These are phyloP conservation scores for Mechanitis mazaeus DNA, from an alignment of 2,888 invertebrate genomes.

Conservation along the genomic window DNA sequence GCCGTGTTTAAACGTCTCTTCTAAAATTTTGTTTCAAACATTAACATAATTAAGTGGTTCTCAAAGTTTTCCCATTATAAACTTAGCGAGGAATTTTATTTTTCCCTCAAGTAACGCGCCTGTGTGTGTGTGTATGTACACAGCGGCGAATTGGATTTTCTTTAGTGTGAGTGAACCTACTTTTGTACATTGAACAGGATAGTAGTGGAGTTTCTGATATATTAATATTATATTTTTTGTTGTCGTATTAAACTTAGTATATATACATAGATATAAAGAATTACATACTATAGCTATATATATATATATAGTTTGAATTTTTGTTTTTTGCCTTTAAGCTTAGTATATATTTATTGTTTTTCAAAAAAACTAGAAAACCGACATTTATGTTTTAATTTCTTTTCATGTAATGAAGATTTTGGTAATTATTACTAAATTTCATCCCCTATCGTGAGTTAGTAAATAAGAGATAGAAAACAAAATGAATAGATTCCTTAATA, in stretches of 20 bases:
- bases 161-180: conserved; percentile 74
- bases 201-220: conserved; percentile 71
- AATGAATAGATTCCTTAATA: too few relatives aligned
- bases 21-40: conserved; percentile 77
- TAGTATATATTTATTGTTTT: too few relatives aligned
- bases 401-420: too few relatives aligned
- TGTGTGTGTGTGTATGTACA: conserved; percentile 70
- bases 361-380: too few relatives aligned
- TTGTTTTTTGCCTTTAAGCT: too few relatives aligned
- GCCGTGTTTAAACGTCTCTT: conserved; percentile 72
- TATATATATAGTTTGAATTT: too few relatives aligned
- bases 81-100: conserved; percentile 78
- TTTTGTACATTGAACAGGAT: conserved; percentile 71
- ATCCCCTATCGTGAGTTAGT: too few relatives aligned
- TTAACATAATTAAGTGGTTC: conserved; percentile 78
- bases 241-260: too few relatives aligned
- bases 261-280: not conserved
- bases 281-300: too few relatives aligned
- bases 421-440: too few relatives aligned
- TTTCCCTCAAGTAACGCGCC: conserved; percentile 74
- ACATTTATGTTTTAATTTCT: too few relatives aligned
- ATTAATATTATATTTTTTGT: conserved; percentile 44
- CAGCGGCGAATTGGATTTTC: conserved; percentile 74
- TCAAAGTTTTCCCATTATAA: conserved; percentile 78
- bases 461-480: too few relatives aligned